These are phyloP conservation scores for Fissipunctia ypsillon DNA, from an alignment of 2,888 invertebrate genomes.

Conservation along the genomic window DNA sequence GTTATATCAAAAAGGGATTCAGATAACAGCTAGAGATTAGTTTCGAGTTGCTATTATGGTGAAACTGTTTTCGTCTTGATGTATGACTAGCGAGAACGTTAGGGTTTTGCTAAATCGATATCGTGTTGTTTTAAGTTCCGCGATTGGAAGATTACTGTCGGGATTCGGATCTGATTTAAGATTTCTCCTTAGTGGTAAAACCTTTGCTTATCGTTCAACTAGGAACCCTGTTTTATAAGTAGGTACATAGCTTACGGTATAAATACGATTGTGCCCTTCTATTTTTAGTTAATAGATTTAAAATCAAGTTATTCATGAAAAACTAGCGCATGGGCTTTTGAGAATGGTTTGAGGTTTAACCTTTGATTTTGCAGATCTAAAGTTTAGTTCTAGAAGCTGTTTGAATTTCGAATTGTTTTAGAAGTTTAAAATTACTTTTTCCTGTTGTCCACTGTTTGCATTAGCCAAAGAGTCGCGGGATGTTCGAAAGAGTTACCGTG, in stretches of 20 bases:
- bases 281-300: background rate
- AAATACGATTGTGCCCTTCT: background rate
- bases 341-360: too few species aligned
- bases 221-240: background rate
- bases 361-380: background rate
- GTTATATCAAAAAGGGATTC: constrained; percentile 59
- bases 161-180: background rate
- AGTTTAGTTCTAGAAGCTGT: background rate
- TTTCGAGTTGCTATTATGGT: constrained; percentile 46
- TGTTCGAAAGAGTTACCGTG: too few species aligned
- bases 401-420: background rate
- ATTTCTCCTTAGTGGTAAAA: background rate
- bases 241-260: too few species aligned
- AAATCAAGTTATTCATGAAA: background rate
- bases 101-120: constrained; percentile 30
- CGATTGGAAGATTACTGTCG: constrained; percentile 3
- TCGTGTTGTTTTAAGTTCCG: constrained; percentile 24
- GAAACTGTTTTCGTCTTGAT: constrained; percentile 35
- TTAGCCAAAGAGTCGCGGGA: too few species aligned
- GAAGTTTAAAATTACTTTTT: background rate
- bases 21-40: constrained; percentile 50
- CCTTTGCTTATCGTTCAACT: background rate
- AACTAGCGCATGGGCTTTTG: background rate
- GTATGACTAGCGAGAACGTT: constrained; percentile 33
- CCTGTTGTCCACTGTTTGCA: background rate